phyloP scores from a whole-genome alignment of 2,797 vertebrate species.

The Thunnus albacares region DNA sequence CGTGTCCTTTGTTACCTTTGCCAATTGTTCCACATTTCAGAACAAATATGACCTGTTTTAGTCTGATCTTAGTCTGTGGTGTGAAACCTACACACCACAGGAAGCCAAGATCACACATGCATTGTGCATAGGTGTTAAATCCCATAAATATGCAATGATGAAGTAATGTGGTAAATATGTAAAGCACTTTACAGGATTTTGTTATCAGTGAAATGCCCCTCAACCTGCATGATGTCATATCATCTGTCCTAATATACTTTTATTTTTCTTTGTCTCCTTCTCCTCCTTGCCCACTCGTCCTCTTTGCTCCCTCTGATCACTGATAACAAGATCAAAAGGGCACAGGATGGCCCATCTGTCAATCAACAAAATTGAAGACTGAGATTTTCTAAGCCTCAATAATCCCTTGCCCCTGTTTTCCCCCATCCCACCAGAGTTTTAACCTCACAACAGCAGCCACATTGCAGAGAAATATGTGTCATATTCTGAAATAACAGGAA shows the following conservation, averaged over 20 bases:
- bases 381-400: slow-evolving; percentile 45
- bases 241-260: slow-evolving; percentile 55
- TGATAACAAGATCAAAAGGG: slow-evolving; percentile 77
- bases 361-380: slow-evolving; percentile 73
- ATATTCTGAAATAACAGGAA: slow-evolving; percentile 36
- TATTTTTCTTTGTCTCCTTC: slow-evolving; percentile 61
- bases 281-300: slow-evolving; percentile 25
- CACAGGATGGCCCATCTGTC: slow-evolving; percentile 56
- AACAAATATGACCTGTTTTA: slow-evolving; percentile 20
- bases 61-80: slow-evolving; percentile 10
- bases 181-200: slow-evolving; percentile 76
- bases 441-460: slow-evolving; percentile 25
- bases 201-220: slow-evolving; percentile 60
- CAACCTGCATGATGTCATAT: slow-evolving; percentile 69
- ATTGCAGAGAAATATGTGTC: slow-evolving; percentile 28
- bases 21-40: slow-evolving; percentile 11
- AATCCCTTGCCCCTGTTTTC: slow-evolving; percentile 17
- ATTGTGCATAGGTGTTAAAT: slow-evolving; percentile 51
- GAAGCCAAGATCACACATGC: slow-evolving; percentile 38
- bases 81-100: slow-evolving; percentile 5
- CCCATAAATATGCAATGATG: slow-evolving; percentile 62
- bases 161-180: slow-evolving; percentile 65
- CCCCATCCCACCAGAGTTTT: background rate
- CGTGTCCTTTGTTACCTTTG: background rate
- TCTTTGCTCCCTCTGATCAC: slow-evolving; percentile 49